Evolutionary conservation across 2,113 vertebrate genomes (phyloP), one percentile per base, ranked within the genome.

Genomic region (Gallinago media): DNA sequence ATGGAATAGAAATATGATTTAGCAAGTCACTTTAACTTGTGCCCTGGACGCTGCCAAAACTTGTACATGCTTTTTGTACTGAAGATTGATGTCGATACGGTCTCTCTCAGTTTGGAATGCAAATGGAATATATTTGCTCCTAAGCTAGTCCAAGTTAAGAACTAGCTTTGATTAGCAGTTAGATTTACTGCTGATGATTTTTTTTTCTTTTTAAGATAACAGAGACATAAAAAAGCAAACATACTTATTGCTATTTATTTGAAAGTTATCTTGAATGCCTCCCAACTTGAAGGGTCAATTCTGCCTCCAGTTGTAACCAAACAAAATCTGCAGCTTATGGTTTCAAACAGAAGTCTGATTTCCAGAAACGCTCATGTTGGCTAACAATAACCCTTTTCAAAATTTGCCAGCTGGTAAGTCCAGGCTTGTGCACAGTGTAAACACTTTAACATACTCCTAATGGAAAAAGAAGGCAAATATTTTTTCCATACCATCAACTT

Each of bases 21-120:
- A 38, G 42, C 47, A 76, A 92, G 72, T 89, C 86, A 62, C 22
- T 95, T 88, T 95, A 92, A 96, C 67, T 95, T 91, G 83, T 85
- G 92, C 80, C 77, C 91, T 85, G 86, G 73, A 96, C 55, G 46
- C 61, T 79, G 89, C 95, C 93, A 95, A 95, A 97, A 97, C 84
- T 94, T 88, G 84, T 97, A 95, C 95, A 81, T 96, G 92, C 91
- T 96, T 98, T 96, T 85, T 96, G 59, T 86, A 59, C 76, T 79
- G 95, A 94, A 91, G 95, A 97, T 76, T 96, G 94, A 97, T 97
- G 94, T 84, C 73, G 85, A 40, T 61, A 87, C 59, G 56, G 50
- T 90, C 59, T 94, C 81, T 92, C 92, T 94, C 32, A 40, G n/a
- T 92, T 86, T 93, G 93, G 93, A 97, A 91, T 9, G 16, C 82